Conservation (phyloP, 2,113 vertebrate genomes). For the Stegastes partitus region DNA sequence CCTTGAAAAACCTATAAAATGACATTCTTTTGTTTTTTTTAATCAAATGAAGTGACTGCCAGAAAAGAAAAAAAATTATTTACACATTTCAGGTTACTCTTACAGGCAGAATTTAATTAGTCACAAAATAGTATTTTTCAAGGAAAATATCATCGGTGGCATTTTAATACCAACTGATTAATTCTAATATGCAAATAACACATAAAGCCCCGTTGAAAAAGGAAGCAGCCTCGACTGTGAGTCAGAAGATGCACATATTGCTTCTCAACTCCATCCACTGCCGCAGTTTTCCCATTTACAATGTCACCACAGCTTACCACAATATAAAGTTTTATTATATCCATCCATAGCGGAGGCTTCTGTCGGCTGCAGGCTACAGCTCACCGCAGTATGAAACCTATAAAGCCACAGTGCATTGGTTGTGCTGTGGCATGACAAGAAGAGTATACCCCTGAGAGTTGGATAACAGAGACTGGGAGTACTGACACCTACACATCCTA, state of each 20-base stretch:
- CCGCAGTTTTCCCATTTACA: constrained; percentile 30
- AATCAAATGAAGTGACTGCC: neutral
- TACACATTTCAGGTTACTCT: neutral
- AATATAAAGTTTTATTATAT: constrained; percentile 54
- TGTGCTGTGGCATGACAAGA: constrained; percentile 27
- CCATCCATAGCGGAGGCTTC: constrained; percentile 22
- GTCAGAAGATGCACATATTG: constrained; percentile 11
- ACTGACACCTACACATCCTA: constrained; percentile 24
- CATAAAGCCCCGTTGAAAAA: neutral
- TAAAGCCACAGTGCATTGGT: constrained; percentile 35
- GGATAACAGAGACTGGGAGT: constrained; percentile 21
- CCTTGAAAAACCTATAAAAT: neutral
- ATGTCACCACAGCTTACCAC: constrained; percentile 25
- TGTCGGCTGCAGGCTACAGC: constrained; percentile 24
- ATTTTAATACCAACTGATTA: neutral
- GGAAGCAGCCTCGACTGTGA: neutral
- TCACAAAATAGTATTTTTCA: too few relatives aligned
- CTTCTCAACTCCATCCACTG: constrained; percentile 12
- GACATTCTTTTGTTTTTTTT: constrained; percentile 4
- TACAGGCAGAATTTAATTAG: too few relatives aligned
- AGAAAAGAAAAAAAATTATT: neutral
- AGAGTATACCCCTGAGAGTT: constrained; percentile 36
- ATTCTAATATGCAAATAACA: constrained; percentile 11
- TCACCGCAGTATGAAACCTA: constrained; percentile 38
- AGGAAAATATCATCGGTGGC: neutral